Evolutionary conservation across 2,797 vertebrate genomes (phyloP).

Genomic region (Alfaro cultratus): DNA sequence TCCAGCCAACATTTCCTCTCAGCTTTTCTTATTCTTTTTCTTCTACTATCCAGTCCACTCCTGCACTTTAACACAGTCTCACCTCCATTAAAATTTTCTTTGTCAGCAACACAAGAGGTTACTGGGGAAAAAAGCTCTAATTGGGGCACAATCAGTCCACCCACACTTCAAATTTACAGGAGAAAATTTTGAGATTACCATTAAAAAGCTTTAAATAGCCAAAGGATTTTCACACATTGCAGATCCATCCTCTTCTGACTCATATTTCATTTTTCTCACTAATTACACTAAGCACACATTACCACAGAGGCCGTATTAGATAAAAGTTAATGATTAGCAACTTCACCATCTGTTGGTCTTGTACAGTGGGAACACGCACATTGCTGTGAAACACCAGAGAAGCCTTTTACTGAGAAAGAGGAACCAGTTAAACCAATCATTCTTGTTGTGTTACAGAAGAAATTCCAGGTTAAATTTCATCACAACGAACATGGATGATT

Average conservation of each 20-base stretch:
- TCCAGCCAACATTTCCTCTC: not conserved
- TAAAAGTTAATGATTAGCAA: conserved; percentile 30
- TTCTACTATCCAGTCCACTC: not conserved
- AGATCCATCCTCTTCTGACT: not conserved
- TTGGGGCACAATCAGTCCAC: not conserved
- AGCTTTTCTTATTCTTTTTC: not conserved
- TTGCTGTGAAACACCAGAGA: not conserved
- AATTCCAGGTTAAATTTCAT: conserved; percentile 34
- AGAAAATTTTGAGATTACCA: not conserved
- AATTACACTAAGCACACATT: conserved; percentile 3
- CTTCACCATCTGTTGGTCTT: conserved; percentile 6
- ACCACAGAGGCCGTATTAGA: not conserved
- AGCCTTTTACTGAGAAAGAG: conserved; percentile 55
- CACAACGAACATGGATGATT: conserved; percentile 14
- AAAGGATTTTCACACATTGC: not conserved
- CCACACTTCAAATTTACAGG: not conserved
- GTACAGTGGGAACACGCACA: conserved; percentile 4
- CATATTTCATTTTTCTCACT: not conserved
- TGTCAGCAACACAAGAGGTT: not conserved
- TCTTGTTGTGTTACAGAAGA: conserved; percentile 24
- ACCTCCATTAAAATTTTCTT: not conserved
- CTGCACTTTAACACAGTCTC: not conserved
- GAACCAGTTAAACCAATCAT: conserved; percentile 33
- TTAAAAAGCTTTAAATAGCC: not conserved
- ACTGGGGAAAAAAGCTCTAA: not conserved